A percentile compares a stretch with the other conserved stretches of the same genome.
Conservation (phyloP, 2,888 invertebrate genomes). For the Danaus chrysippus region DNA sequence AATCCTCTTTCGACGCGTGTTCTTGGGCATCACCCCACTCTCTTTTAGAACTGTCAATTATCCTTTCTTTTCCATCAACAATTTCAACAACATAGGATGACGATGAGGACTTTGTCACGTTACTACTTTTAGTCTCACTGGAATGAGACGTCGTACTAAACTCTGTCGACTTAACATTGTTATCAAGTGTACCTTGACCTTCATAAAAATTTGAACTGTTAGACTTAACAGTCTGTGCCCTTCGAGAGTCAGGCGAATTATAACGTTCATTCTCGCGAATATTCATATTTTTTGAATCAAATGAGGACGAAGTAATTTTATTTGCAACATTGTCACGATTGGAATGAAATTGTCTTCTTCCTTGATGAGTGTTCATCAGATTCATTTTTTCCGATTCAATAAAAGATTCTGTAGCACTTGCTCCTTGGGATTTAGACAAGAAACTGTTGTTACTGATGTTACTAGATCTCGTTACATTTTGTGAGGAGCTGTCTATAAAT, state of each 20-base stretch:
- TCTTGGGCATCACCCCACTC: slow-evolving; percentile 77
- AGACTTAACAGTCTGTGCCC: slow-evolving; percentile 52
- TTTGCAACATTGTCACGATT: slow-evolving; percentile 36
- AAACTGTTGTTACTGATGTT: slow-evolving; percentile 37
- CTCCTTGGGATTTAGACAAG: slow-evolving; percentile 56
- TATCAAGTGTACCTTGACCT: slow-evolving; percentile 58
- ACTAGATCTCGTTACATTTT: slow-evolving; percentile 44
- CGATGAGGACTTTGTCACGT: slow-evolving; percentile 79
- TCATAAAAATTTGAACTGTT: slow-evolving; percentile 64
- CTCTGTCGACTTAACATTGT: slow-evolving; percentile 55
- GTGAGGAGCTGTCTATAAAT: slow-evolving; percentile 57
- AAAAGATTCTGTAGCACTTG: slow-evolving; percentile 62
- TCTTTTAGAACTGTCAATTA: slow-evolving; percentile 79
- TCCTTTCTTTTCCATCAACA: slow-evolving; percentile 81
- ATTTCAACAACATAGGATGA: slow-evolving; percentile 83
- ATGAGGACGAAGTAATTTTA: slow-evolving; percentile 33
- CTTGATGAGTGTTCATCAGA: slow-evolving; percentile 53
- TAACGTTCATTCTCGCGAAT: slow-evolving; percentile 55
- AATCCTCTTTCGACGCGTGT: slow-evolving; percentile 71
- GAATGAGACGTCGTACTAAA: slow-evolving; percentile 63
- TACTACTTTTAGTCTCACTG: slow-evolving; percentile 76
- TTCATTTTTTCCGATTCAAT: slow-evolving; percentile 68
- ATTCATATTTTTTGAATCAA: slow-evolving; percentile 48
- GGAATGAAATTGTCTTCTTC: slow-evolving; percentile 39
- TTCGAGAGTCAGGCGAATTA: slow-evolving; percentile 51